Evolutionary conservation across 2,797 vertebrate genomes (phyloP).

Genomic region (Nasua narica): DNA sequence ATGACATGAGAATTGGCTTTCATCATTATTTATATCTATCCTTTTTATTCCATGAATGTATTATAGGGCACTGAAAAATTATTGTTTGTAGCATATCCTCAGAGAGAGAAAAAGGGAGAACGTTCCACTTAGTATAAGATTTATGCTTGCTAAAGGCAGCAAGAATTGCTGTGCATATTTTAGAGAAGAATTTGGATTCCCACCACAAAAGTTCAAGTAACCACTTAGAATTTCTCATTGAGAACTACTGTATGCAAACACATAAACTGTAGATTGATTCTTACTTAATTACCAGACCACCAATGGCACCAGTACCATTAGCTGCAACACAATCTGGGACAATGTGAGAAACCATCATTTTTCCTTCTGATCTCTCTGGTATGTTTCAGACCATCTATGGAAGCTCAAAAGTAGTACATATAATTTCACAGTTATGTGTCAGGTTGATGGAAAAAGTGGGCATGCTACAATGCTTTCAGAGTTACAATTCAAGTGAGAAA

Average conservation of each 20-base stretch:
- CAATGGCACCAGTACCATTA: conserved; percentile 64
- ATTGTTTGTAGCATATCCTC: conserved; percentile 28
- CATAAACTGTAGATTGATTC: conserved; percentile 68
- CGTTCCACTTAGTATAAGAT: conserved; percentile 8
- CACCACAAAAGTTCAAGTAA: conserved; percentile 66
- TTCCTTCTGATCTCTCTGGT: conserved; percentile 48
- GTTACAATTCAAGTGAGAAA: conserved; percentile 63
- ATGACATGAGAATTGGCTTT: conserved; percentile 32
- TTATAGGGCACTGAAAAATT: conserved; percentile 40
- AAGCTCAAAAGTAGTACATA: conserved; percentile 31
- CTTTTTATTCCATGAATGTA: conserved; percentile 26
- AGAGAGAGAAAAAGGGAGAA: conserved; percentile 7
- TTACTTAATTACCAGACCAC: conserved; percentile 69
- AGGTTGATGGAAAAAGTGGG: conserved; percentile 59
- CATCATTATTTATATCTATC: conserved; percentile 39
- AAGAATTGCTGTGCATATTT: conserved; percentile 37
- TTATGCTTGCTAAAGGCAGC: conserved; percentile 55
- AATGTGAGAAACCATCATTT: conserved; percentile 34
- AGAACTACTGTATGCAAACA: conserved; percentile 69
- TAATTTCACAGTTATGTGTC: conserved; percentile 60
- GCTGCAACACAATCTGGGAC: conserved; percentile 59
- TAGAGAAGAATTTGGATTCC: conserved; percentile 46
- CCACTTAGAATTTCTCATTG: conserved; percentile 61
- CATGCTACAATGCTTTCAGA: conserved; percentile 49
- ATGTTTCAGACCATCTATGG: conserved; percentile 46